Percentiles rank a stretch among this genome's conserved stretches.
Evolutionary conservation across 2,113 vertebrate genomes (phyloP).

Genomic region (Hemiprocne comata): DNA sequence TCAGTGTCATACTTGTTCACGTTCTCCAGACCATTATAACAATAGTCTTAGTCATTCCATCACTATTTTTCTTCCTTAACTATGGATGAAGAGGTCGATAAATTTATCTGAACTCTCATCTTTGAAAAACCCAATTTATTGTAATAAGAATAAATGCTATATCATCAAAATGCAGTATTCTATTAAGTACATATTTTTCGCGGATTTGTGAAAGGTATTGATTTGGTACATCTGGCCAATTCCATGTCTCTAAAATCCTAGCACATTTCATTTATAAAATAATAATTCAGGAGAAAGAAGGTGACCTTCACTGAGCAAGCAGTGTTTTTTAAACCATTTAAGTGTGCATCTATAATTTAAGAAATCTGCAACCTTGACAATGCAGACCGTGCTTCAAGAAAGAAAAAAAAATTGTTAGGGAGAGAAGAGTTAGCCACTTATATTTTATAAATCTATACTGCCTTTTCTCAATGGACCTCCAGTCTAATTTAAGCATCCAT

Average conservation of each 20-base stretch:
- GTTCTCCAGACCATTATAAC: background rate
- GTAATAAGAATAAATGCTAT: constrained; percentile 41
- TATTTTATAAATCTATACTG: background rate
- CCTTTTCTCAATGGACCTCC: background rate
- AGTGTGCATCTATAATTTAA: constrained; percentile 13
- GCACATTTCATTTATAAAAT: constrained; percentile 39
- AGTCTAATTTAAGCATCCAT: background rate
- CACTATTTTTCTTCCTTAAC: constrained; percentile 10
- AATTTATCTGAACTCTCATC: constrained; percentile 1
- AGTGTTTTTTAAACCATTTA: background rate
- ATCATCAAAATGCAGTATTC: constrained; percentile 7
- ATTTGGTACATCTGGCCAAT: constrained; percentile 34
- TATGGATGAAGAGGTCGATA: background rate
- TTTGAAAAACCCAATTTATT: constrained; percentile 1
- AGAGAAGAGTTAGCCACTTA: background rate
- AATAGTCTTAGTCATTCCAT: background rate
- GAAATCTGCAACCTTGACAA: background rate
- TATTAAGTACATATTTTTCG: constrained; percentile 20
- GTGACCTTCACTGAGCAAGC: constrained; percentile 55
- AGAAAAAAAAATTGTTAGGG: background rate
- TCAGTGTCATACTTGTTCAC: background rate
- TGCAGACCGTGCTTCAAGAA: background rate
- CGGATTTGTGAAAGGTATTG: constrained; percentile 40
- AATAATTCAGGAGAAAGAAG: constrained; percentile 35
- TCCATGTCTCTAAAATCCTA: constrained; percentile 31